Evolutionary conservation across 2,113 vertebrate species (phyloP).

Genomic region (Euleptes europaea): DNA sequence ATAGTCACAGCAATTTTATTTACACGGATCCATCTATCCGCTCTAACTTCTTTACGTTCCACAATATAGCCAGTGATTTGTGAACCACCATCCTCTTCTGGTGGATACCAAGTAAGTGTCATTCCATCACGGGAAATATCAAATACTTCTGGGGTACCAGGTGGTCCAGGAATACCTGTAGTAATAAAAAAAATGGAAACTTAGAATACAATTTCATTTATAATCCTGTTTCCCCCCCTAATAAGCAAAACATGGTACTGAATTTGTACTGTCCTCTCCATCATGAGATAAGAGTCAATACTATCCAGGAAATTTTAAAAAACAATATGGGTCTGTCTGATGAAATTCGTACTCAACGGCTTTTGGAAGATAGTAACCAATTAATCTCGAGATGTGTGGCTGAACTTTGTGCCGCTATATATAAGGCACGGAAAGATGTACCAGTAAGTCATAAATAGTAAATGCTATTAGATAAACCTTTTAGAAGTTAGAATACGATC

Average conservation of each 20-base stretch:
- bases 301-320: too few species aligned
- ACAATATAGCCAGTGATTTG: constrained; percentile 94
- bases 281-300: too few species aligned
- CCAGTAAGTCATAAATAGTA: too few species aligned
- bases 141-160: constrained; percentile 89
- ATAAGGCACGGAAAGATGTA: too few species aligned
- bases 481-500: too few species aligned
- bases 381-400: too few species aligned
- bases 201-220: background rate
- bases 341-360: too few species aligned
- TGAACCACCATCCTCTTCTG: constrained; percentile 94
- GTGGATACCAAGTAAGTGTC: constrained; percentile 95
- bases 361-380: too few species aligned
- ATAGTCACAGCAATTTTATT: constrained; percentile 98
- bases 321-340: too few species aligned
- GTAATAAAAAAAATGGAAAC: constrained; percentile 27
- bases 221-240: background rate
- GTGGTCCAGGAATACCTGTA: constrained; percentile 89
- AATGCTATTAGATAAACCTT: too few species aligned
- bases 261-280: too few species aligned
- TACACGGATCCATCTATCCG: constrained; percentile 94
- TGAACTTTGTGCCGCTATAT: too few species aligned
- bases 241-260: background rate
- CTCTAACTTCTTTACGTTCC: constrained; percentile 95
- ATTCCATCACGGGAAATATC: constrained; percentile 96